Conservation (phyloP, 2,797 vertebrate species). For the Melopsittacus undulatus region DNA sequence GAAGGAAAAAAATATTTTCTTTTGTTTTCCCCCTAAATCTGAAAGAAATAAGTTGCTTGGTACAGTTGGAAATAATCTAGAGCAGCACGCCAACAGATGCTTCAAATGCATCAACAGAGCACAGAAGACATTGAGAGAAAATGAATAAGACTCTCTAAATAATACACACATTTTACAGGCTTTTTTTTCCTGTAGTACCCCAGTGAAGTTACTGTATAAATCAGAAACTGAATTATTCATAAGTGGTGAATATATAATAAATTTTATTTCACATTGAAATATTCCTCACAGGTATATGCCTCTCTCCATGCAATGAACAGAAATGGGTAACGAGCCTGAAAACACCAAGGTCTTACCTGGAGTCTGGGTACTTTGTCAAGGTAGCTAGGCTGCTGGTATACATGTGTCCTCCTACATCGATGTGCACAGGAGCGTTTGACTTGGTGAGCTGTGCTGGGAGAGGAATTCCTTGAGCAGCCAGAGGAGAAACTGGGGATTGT, state of each 20-base stretch:
- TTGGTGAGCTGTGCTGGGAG: constrained; percentile 98
- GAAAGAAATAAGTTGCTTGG: background rate
- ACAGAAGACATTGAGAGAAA: background rate
- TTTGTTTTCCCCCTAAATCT: background rate
- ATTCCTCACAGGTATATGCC: background rate
- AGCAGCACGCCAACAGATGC: constrained; percentile 57
- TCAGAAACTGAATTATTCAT: constrained; percentile 53
- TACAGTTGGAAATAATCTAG: background rate
- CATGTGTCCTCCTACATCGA: constrained; percentile 98
- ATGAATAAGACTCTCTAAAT: constrained; percentile 47
- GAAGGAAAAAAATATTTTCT: background rate
- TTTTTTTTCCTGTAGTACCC: background rate
- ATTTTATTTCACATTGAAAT: background rate
- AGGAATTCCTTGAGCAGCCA: constrained; percentile 97
- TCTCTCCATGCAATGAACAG: background rate
- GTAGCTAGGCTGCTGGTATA: constrained; percentile 99
- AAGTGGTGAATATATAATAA: background rate
- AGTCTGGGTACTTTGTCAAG: constrained; percentile 97
- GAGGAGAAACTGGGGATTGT: constrained; percentile 97
- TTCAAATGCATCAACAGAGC: background rate
- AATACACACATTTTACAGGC: constrained; percentile 44
- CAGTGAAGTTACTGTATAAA: constrained; percentile 47
- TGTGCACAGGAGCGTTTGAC: constrained; percentile 96
- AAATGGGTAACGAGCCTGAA: background rate
- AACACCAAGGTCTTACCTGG: constrained; percentile 84